Base-by-base conservation (phyloP, 2,113 vertebrate species). In the Alligator mississippiensis region DNA sequence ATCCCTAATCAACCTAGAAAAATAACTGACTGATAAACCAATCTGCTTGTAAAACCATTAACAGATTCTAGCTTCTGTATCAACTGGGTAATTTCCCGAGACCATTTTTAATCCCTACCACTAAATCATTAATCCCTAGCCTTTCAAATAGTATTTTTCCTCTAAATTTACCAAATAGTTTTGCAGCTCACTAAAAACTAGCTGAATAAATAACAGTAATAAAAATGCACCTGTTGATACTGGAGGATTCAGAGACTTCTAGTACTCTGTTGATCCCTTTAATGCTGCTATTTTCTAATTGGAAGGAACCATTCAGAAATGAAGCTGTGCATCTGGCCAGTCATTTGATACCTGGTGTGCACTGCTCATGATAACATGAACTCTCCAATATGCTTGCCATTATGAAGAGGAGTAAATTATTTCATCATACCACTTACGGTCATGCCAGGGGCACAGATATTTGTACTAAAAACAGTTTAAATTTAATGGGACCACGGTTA, bases 91-190 rank as follows among this genome's bases (percentile, higher is more conserved):
- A 96, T 98, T 97, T 97, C 92, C 95, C 70, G 83, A 88, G 78
- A 93, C 91, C 96, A 96, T 97, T 97, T 97, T 97, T 97, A 98
- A 98, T 97, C 96, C 97, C 34, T 9, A 59, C 95, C 93, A 88
- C 95, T 97, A 96, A 97, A 96, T 97, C 97, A 97, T 95, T 98
- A 98, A 98, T 98, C 98, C 97, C 88, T 90, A 9, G 88, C 97
- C 98, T 98, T 97, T 96, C 79, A 97, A 90, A 95, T 38, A 80
- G 93, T 54, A 97, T 92, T 97, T 90, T 89, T n/a, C 66, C 63
- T 28, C 85, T 90, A 93, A 96, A 97, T 97, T 95, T 87, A 94
- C 70, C n/a, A 82, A 89, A 89, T 11, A 89, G 82, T 91, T 96
- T 66, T 72, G 58, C 82, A 80, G 72, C 60, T 90, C 76, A 70